These are phyloP conservation scores for Odontamblyopus lacepedii DNA, from an alignment of 2,797 vertebrate species.

Conservation along the genomic window DNA sequence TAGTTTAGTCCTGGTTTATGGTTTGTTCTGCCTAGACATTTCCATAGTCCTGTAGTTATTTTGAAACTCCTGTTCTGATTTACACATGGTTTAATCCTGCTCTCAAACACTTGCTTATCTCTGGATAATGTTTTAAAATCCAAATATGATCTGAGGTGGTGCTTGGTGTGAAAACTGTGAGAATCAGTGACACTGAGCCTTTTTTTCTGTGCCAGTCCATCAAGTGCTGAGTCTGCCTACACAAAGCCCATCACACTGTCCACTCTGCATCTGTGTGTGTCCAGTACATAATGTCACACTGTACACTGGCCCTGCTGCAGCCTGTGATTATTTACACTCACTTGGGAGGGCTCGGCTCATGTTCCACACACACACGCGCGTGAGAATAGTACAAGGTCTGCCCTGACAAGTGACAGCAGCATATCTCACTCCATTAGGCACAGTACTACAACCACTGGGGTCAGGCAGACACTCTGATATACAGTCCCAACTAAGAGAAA, in stretches of 20 bases:
- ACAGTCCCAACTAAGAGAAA: too few species aligned
- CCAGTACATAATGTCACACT: slow-evolving; percentile 13
- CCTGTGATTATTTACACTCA: slow-evolving; percentile 12
- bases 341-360: neutral
- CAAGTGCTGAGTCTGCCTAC: slow-evolving; percentile 10
- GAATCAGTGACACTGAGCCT: neutral
- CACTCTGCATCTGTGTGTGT: neutral
- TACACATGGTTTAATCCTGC: neutral
- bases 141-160: neutral
- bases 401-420: too few species aligned
- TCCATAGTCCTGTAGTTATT: neutral
- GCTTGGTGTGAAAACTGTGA: neutral
- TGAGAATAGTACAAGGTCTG: too few species aligned
- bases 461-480: too few species aligned
- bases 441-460: too few species aligned
- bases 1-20: neutral
- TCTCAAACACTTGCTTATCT: neutral
- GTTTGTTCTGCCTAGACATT: neutral
- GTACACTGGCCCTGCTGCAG: slow-evolving; percentile 2
- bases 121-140: neutral
- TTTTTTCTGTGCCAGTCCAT: neutral
- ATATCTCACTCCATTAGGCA: too few species aligned
- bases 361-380: too few species aligned
- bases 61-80: too few species aligned
- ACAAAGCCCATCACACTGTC: slow-evolving; percentile 1